phyloP scores from a whole-genome alignment of 2,113 vertebrate species.

The Tragelaphus buxtoni region DNA sequence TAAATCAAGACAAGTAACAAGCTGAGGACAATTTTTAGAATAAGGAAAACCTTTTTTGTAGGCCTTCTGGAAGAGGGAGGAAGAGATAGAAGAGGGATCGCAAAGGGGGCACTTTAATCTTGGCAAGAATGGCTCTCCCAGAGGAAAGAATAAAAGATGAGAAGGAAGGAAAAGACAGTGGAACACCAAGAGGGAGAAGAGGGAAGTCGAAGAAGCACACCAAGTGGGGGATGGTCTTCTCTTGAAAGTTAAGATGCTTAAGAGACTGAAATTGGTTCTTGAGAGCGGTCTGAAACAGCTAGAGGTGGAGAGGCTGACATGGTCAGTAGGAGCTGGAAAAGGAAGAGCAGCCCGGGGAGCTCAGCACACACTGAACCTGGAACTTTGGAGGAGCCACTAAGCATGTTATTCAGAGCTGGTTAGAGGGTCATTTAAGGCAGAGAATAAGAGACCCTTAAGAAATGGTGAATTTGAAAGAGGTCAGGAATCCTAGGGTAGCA shows the following conservation, averaged over 20 bases:
- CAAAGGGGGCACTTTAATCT: background rate
- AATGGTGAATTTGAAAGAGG: background rate
- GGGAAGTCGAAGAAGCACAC: background rate
- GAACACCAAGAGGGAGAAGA: background rate
- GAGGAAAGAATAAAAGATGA: background rate
- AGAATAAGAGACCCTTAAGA: background rate
- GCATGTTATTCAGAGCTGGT: background rate
- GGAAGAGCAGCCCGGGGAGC: background rate
- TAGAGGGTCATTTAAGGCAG: background rate
- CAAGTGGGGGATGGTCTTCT: background rate
- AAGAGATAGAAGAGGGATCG: background rate
- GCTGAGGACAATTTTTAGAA: background rate
- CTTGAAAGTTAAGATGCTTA: background rate
- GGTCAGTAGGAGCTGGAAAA: too few relatives aligned
- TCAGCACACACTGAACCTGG: background rate
- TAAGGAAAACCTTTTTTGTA: background rate
- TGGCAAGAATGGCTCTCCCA: background rate
- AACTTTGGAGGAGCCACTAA: background rate
- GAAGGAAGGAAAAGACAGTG: background rate
- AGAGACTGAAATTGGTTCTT: background rate
- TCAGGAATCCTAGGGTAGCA: background rate
- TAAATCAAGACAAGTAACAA: background rate
- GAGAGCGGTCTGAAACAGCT: background rate
- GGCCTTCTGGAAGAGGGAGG: background rate
- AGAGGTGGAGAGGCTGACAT: background rate